These are phyloP conservation scores for Paedocypris micromegethes DNA, from an alignment of 2,797 vertebrate genomes.

Conservation along the genomic window DNA sequence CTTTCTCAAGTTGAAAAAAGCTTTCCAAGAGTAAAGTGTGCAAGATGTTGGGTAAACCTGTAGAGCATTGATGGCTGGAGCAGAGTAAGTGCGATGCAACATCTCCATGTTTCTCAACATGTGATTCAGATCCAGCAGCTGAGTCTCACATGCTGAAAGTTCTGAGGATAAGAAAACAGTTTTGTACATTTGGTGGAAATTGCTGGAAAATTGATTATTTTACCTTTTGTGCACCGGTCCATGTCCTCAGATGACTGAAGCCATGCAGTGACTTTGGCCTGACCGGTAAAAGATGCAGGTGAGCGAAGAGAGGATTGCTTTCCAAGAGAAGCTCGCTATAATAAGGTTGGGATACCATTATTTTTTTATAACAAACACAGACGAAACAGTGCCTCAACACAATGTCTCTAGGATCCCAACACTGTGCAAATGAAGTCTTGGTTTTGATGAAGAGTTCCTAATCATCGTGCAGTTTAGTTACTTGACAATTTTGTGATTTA, in stretches of 20 bases:
- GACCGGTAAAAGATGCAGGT: constrained; percentile 75
- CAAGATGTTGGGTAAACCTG: constrained; percentile 69
- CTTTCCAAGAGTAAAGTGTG: too few relatives aligned
- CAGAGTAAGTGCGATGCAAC: constrained; percentile 93
- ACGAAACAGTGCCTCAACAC: too few relatives aligned
- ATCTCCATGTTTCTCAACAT: constrained; percentile 95
- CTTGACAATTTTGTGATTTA: too few relatives aligned
- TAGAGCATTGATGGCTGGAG: constrained; percentile 89
- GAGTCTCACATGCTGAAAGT: constrained; percentile 81
- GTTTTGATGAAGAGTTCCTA: too few relatives aligned
- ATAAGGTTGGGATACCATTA: constrained; percentile 9
- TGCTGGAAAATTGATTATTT: too few relatives aligned
- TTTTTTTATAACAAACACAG: too few relatives aligned
- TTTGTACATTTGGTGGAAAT: not conserved
- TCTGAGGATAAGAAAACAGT: constrained; percentile 63
- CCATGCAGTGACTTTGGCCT: constrained; percentile 84
- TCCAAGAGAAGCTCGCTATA: constrained; percentile 38
- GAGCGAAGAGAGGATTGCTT: constrained; percentile 70
- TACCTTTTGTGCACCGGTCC: constrained; percentile 94
- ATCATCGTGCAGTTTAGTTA: too few relatives aligned
- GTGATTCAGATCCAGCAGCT: constrained; percentile 87
- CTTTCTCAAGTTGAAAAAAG: too few relatives aligned
- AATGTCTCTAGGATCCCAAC: too few relatives aligned
- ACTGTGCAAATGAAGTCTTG: too few relatives aligned
- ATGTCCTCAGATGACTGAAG: constrained; percentile 91